These are phyloP conservation scores for Plemyria rubiginata DNA, from an alignment of 2,888 invertebrate species.

Conservation along the genomic window DNA sequence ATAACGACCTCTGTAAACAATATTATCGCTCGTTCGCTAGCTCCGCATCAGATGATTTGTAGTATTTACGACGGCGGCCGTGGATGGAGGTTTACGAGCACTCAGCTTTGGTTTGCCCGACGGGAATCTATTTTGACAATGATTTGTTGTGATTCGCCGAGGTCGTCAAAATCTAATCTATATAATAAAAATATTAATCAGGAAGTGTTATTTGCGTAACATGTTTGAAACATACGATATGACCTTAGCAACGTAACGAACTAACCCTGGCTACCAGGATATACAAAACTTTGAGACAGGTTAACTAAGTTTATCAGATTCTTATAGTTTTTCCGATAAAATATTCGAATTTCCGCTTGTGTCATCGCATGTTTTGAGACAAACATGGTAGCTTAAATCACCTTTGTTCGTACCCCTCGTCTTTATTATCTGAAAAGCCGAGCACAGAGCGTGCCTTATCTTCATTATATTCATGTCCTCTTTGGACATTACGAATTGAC, in stretches of 20 bases:
- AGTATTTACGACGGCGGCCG: conserved; percentile 48
- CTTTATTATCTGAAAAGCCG: conserved; percentile 16
- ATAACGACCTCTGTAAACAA: conserved; percentile 66
- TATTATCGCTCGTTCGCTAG: conserved; percentile 60
- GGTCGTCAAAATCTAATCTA: conserved; percentile 39
- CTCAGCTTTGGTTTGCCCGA: conserved; percentile 41
- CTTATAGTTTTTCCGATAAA: neutral
- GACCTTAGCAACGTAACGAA: conserved; percentile 37
- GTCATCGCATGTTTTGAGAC: neutral
- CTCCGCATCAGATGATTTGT: conserved; percentile 52
- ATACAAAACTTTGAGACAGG: conserved; percentile 13
- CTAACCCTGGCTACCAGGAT: conserved; percentile 39
- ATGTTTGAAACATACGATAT: conserved; percentile 25
- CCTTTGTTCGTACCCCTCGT: conserved; percentile 20
- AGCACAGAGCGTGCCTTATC: conserved; percentile 28
- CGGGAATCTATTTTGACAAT: conserved; percentile 43
- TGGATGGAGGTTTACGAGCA: conserved; percentile 47
- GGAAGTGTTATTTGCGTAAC: conserved; percentile 41
- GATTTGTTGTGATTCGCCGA: conserved; percentile 36
- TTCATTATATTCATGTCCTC: conserved; percentile 21
- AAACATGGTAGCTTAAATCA: conserved; percentile 2
- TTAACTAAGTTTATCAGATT: conserved; percentile 2
- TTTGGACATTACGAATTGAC: conserved; percentile 17
- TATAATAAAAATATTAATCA: conserved; percentile 37
- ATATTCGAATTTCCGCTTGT: neutral